These are phyloP conservation scores for Delia radicum DNA, from an alignment of 1,140 invertebrate genomes.

Conservation along the genomic window DNA sequence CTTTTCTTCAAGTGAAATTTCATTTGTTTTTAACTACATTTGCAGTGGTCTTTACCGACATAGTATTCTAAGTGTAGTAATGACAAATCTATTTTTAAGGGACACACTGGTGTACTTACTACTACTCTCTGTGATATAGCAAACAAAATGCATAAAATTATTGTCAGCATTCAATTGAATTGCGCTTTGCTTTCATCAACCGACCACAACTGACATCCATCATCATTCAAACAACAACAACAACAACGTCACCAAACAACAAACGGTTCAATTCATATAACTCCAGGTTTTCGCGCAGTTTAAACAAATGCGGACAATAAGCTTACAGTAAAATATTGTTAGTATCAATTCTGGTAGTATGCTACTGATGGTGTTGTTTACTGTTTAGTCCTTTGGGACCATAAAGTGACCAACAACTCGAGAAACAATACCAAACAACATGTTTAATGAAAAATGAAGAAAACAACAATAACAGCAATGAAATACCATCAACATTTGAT, in stretches of 20 bases:
- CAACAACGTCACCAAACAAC: not conserved
- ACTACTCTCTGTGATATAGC: too few relatives aligned
- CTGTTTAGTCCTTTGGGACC: constrained; percentile 2
- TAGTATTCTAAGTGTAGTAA: not conserved
- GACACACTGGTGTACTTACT: not conserved
- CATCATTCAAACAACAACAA: not conserved
- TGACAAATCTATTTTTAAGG: too few relatives aligned
- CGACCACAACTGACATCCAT: constrained; percentile 10
- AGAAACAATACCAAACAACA: not conserved
- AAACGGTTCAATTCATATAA: not conserved
- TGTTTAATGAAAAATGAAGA: too few relatives aligned
- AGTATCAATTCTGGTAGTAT: not conserved
- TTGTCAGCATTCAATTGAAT: too few relatives aligned
- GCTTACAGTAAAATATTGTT: not conserved
- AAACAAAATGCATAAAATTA: not conserved
- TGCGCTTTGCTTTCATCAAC: constrained; percentile 10
- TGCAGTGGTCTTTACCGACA: too few relatives aligned
- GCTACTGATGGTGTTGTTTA: not conserved
- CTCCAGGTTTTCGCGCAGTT: not conserved
- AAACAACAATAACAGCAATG: not conserved
- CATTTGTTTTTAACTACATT: too few relatives aligned
- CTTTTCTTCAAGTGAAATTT: too few relatives aligned
- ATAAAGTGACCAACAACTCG: constrained; percentile 17
- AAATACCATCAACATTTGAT: constrained; percentile 8
- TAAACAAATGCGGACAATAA: not conserved